phyloP scores from a whole-genome alignment of 1,140 invertebrate species.

The Oncopeltus fasciatus region DNA sequence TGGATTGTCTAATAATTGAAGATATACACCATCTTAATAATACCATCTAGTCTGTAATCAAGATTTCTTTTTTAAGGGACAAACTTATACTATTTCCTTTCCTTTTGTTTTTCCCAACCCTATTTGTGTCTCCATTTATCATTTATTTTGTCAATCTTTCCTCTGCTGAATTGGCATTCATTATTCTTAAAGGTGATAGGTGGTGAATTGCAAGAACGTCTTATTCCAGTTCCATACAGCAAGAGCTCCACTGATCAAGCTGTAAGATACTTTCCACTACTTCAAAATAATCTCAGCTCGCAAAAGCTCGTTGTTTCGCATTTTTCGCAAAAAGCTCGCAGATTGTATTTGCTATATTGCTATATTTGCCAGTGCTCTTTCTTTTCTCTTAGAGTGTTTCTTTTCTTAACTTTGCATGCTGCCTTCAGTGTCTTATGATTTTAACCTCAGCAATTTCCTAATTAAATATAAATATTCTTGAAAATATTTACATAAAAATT shows the following conservation, averaged over 20 bases:
- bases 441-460: neutral
- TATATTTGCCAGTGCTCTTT: constrained; percentile 22
- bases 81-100: neutral
- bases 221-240: constrained; percentile 98
- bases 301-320: no score
- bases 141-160: constrained; percentile 19
- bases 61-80: neutral
- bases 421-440: constrained; percentile 15
- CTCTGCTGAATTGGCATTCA: constrained; percentile 42
- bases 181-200: constrained; percentile 92
- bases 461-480: no score
- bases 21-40: no score
- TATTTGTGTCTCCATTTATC: constrained; percentile 6
- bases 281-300: constrained; percentile 31
- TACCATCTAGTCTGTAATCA: no score
- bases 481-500: no score
- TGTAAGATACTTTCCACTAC: constrained; percentile 77
- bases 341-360: constrained; percentile 21
- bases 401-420: constrained; percentile 19
- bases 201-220: constrained; percentile 97
- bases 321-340: no score
- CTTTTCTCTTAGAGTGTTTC: constrained; percentile 21
- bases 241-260: constrained; percentile 98
- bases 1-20: no score
- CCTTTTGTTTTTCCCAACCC: no score